These are phyloP conservation scores for Aselliscus stoliczkanus DNA, from an alignment of 2,797 vertebrate genomes.

Conservation along the genomic window DNA sequence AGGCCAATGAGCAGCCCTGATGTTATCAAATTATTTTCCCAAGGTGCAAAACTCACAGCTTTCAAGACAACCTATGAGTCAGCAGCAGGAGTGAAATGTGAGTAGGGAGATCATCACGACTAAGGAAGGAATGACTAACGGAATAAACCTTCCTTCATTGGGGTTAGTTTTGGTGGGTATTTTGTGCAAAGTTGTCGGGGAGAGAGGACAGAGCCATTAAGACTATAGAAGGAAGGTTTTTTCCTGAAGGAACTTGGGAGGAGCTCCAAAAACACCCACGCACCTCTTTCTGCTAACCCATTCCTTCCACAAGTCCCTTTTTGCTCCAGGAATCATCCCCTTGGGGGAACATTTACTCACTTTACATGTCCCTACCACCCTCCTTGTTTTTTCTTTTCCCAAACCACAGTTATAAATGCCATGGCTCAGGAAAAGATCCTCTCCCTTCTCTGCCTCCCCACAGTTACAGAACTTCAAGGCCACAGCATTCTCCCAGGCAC, in stretches of 20 bases:
- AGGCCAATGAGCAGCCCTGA: neutral
- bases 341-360: neutral
- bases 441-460: neutral
- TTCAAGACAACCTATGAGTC: neutral
- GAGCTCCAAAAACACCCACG: neutral
- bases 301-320: neutral
- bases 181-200: neutral
- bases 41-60: neutral
- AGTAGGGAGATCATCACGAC: neutral
- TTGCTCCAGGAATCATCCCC: neutral
- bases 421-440: neutral
- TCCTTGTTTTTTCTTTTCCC: neutral
- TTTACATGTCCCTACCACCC: neutral
- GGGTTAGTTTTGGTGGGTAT: neutral
- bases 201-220: too few species aligned
- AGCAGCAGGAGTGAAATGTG: neutral
- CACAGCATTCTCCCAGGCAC: neutral
- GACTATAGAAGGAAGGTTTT: neutral
- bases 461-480: neutral
- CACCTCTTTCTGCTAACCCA: neutral
- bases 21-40: neutral
- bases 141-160: fast-evolving
- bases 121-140: neutral
- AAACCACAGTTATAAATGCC: neutral
- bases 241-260: neutral